Conservation (phyloP, 2,113 vertebrate genomes). For the Megaceryle maxima region DNA sequence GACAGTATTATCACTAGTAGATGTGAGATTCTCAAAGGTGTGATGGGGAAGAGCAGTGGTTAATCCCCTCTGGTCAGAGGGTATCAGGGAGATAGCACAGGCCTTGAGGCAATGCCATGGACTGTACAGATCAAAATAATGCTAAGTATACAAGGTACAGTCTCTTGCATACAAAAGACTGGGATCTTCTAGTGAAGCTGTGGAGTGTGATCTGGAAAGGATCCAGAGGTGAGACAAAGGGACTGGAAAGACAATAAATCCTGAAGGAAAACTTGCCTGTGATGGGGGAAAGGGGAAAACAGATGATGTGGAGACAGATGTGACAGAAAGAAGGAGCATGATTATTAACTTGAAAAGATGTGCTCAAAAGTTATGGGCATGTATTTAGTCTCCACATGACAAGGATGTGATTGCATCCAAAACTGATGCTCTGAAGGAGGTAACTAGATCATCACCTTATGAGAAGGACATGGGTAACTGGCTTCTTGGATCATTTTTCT, state of each 20-base stretch:
- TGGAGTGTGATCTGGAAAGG: neutral
- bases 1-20: neutral
- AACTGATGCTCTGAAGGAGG: neutral
- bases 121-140: neutral
- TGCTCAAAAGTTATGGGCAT: neutral
- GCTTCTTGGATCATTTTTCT: neutral
- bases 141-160: neutral
- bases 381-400: neutral
- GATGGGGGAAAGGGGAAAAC: neutral
- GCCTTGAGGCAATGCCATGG: neutral
- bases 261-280: accelerated
- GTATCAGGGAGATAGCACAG: neutral
- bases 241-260: neutral
- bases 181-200: neutral
- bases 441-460: neutral
- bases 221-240: neutral
- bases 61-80: neutral
- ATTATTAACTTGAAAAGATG: neutral
- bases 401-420: neutral
- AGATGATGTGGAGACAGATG: neutral
- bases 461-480: neutral
- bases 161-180: neutral
- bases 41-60: neutral
- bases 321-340: neutral
- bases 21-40: neutral